phyloP scores from a whole-genome alignment of 2,797 vertebrate species.

The Phaenicophaeus curvirostris region DNA sequence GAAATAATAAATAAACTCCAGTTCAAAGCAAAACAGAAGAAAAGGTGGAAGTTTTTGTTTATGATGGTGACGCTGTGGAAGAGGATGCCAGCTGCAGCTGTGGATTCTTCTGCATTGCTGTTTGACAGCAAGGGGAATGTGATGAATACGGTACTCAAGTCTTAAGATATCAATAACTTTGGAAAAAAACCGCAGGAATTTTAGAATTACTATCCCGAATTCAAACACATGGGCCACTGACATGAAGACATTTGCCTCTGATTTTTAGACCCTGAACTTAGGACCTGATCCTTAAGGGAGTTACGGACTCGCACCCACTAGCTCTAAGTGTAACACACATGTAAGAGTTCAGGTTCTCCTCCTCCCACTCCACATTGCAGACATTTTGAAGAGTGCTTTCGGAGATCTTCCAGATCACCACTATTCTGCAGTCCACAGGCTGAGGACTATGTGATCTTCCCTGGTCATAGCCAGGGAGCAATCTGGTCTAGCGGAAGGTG shows the following conservation, averaged over 20 bases:
- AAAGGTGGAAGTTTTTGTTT: neutral
- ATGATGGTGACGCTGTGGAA: rapidly evolving
- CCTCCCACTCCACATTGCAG: neutral
- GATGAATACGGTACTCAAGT: neutral
- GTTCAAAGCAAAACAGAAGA: neutral
- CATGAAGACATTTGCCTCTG: neutral
- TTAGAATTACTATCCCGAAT: neutral
- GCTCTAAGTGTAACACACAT: neutral
- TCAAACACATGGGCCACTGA: neutral
- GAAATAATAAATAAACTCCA: neutral
- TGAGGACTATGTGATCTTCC: neutral
- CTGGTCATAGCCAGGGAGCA: neutral
- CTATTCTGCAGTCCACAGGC: neutral
- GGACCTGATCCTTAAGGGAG: neutral
- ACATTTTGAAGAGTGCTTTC: neutral
- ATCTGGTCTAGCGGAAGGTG: no score
- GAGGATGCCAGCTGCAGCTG: neutral
- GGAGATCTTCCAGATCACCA: neutral
- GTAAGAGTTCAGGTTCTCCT: neutral
- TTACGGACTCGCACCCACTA: neutral
- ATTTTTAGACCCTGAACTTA: neutral
- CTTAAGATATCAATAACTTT: neutral
- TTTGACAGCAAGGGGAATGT: neutral
- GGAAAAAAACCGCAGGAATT: rapidly evolving
- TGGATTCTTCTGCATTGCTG: neutral